These are phyloP conservation scores for Tiliqua scincoides DNA, from an alignment of 2,113 vertebrate species.

Conservation along the genomic window DNA sequence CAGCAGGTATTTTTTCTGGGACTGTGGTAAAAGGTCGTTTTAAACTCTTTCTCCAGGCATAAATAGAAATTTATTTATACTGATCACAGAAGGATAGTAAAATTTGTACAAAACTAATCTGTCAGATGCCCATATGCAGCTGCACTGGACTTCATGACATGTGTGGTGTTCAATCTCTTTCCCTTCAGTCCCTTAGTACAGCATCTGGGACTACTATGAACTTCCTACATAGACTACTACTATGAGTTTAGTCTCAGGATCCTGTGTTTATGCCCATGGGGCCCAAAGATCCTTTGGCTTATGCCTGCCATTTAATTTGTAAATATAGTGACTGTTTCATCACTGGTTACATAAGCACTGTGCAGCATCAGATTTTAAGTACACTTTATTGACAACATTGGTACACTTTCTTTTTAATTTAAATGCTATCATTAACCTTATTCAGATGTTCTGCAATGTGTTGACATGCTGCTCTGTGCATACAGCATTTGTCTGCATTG, in stretches of 20 bases:
- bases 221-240: neutral
- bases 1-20: neutral
- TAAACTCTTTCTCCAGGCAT: neutral
- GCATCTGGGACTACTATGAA: too few species aligned
- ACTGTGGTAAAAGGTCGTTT: too few species aligned
- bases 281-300: too few species aligned
- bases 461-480: too few species aligned
- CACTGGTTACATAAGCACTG: neutral
- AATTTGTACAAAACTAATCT: conserved; percentile 30
- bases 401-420: neutral
- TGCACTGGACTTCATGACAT: conserved; percentile 20
- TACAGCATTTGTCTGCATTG: too few species aligned
- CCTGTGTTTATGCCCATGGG: too few species aligned
- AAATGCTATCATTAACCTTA: accelerated
- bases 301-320: too few species aligned
- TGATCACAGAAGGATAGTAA: conserved; percentile 30
- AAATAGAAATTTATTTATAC: conserved; percentile 7
- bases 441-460: too few species aligned
- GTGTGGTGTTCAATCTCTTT: too few species aligned
- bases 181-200: too few species aligned
- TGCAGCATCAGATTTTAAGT: neutral
- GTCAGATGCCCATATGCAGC: neutral
- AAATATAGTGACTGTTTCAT: too few species aligned
- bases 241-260: too few species aligned
- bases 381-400: neutral